Conservation (phyloP, 2,113 vertebrate species). For the Alligator sinensis region DNA sequence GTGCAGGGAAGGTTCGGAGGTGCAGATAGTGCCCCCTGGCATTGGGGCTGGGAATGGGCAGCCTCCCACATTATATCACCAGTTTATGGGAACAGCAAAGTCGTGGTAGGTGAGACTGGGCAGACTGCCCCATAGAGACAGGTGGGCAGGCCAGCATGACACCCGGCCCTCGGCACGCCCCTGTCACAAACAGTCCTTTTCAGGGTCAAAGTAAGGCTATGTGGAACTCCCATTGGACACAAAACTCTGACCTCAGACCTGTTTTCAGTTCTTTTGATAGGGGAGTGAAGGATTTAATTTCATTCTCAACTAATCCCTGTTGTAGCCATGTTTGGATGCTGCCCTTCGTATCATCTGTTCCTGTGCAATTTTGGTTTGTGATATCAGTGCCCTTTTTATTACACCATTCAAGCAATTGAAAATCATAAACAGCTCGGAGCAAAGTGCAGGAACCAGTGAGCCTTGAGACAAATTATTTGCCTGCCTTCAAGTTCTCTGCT, state of each 20-base stretch:
- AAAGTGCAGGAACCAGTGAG: background rate
- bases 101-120: too few relatives aligned
- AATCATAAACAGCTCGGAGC: background rate
- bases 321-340: background rate
- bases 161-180: background rate
- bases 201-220: background rate
- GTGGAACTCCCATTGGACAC: rapidly evolving
- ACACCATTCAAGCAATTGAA: background rate
- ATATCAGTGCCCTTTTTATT: background rate
- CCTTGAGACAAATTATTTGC: background rate
- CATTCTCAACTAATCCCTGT: background rate
- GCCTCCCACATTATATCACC: too few relatives aligned
- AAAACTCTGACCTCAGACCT: background rate
- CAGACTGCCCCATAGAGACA: too few relatives aligned
- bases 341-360: background rate
- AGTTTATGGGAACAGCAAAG: too few relatives aligned
- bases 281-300: background rate
- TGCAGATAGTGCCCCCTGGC: too few relatives aligned
- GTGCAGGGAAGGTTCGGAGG: too few relatives aligned
- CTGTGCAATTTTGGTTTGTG: background rate
- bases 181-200: background rate
- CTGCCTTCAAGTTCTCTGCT: background rate
- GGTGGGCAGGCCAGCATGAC: too few relatives aligned
- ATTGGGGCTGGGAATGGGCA: too few relatives aligned
- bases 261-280: background rate